Evolutionary conservation across 2,797 vertebrate species (phyloP).

Genomic region (Glossophaga mutica): DNA sequence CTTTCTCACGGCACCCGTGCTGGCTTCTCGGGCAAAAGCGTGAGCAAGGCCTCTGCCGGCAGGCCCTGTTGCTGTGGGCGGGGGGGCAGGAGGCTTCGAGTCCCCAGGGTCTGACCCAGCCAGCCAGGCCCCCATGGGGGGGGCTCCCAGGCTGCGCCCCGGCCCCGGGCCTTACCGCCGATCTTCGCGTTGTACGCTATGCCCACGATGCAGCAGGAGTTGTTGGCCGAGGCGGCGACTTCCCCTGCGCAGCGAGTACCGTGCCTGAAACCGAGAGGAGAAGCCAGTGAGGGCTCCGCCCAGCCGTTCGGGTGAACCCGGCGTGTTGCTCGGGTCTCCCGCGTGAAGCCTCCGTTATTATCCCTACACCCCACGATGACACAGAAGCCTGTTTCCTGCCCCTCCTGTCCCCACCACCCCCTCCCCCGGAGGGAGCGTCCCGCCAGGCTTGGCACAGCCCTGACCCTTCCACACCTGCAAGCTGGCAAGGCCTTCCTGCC

Average conservation of each 20-base stretch:
- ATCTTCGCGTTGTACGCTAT: slow-evolving; percentile 87
- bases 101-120: neutral
- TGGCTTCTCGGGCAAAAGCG: neutral
- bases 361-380: neutral
- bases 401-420: no score
- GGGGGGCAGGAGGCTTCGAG: neutral
- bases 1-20: fast-evolving
- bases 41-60: neutral
- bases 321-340: fast-evolving
- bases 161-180: slow-evolving; percentile 78
- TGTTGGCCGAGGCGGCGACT: slow-evolving; percentile 84
- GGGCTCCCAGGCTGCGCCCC: fast-evolving
- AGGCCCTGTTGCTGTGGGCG: neutral
- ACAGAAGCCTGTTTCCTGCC: neutral
- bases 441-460: neutral
- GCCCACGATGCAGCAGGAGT: slow-evolving; percentile 86
- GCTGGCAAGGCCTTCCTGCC: neutral
- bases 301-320: fast-evolving
- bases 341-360: no score
- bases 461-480: no score
- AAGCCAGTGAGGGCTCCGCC: neutral
- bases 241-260: slow-evolving; percentile 86
- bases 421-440: fast-evolving
- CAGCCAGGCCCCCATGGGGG: neutral
- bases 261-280: slow-evolving; percentile 75